Base-by-base conservation (phyloP, 2,888 invertebrate genomes). In the Ditula angustiorana region DNA sequence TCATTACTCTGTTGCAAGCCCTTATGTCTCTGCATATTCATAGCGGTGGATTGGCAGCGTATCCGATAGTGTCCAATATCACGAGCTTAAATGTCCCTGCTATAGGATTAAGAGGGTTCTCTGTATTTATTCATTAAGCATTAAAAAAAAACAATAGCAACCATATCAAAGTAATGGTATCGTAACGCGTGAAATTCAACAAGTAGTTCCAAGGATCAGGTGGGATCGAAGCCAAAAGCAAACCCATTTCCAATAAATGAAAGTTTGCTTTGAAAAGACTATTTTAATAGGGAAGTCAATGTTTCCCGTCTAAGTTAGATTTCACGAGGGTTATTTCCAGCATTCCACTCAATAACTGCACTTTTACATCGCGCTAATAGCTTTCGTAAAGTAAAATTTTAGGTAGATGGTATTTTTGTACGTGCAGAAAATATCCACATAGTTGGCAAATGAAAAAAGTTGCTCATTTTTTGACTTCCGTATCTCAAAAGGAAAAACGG, bases 1-100 rank as follows among this genome's bases (percentile, higher is more conserved):
- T 13, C 33, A 24, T 33, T 4, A 35, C 16, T 33, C 19, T 49
- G 35, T 23, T n/a, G 19, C 19, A 2, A 37, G n/a, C 11, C 23
- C 58, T 30, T 53, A 30, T 46, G 35, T 37, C 55, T 24, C 21
- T 55, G 55, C 61, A 61, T 55, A 61, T 61, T 61, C 61, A 61
- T 47, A 33, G 61, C 8, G 11, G 46, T n/a, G 46, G 35, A 55
- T 52, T 52, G 53, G 16, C 21, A n/a, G 30, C 44, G 52, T 11
- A 23, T 52, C 24, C 24, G 21, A 33, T 52, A 28, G 37, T 21
- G 30, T 52, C 55, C 33, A 24, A 24, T 26, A 47, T 26, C 24
- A 46, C 30, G 1, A 10, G 5, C 49, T 16, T 2, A 28, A 16
- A 30, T 7, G n/a, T 4, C 1, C 13, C 11, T 4, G n/a, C 26